phyloP scores from a whole-genome alignment of 2,797 vertebrate genomes.

The Mormyrus proboscirostris region DNA sequence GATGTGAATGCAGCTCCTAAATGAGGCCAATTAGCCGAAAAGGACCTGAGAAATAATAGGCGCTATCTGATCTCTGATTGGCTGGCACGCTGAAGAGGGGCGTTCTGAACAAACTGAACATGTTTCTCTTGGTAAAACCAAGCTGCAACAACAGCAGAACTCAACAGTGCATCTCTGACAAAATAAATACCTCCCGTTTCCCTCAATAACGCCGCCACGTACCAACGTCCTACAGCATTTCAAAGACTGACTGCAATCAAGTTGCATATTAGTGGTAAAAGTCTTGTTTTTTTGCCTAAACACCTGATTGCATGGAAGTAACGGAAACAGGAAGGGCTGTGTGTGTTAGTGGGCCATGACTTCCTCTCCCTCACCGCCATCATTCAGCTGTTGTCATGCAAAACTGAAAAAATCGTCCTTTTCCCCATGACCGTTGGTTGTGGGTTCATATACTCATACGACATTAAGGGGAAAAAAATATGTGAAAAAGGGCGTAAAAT shows the following conservation, averaged over 20 bases:
- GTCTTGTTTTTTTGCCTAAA: background rate
- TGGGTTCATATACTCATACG: background rate
- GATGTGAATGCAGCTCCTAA: background rate
- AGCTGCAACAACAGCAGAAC: background rate
- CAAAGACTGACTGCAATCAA: background rate
- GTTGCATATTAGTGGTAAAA: background rate
- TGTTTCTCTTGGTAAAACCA: background rate
- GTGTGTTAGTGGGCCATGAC: background rate
- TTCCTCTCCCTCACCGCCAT: background rate
- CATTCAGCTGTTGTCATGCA: background rate
- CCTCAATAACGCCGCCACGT: background rate
- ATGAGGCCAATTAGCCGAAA: background rate
- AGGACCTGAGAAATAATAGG: background rate
- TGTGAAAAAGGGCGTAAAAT: background rate
- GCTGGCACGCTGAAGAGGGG: background rate
- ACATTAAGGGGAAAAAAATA: background rate
- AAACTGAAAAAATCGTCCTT: background rate
- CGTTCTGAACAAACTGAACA: background rate
- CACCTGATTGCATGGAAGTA: background rate
- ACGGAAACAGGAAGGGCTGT: background rate
- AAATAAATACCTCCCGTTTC: background rate
- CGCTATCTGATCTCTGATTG: background rate
- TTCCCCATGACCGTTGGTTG: background rate
- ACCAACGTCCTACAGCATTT: background rate
- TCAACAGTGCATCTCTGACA: background rate